Evolutionary conservation across 2,113 vertebrate genomes (phyloP).

Genomic region (Cisticola juncidis): DNA sequence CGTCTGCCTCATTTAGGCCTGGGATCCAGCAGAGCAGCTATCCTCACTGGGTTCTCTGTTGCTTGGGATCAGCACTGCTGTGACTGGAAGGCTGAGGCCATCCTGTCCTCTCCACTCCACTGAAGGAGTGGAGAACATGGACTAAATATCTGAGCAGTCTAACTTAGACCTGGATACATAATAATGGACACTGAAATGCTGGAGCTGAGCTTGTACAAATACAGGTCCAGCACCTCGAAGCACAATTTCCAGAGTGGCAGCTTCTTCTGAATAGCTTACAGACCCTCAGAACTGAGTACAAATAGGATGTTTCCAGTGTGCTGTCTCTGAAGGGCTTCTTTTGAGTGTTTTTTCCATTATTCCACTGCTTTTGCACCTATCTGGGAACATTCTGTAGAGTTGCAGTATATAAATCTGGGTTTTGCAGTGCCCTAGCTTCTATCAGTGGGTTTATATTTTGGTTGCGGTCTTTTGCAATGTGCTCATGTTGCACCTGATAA

Average conservation of each 20-base stretch:
- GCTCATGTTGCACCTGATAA: not conserved
- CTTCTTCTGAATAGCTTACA: not conserved
- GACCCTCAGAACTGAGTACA: not conserved
- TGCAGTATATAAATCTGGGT: not conserved
- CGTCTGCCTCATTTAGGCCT: not conserved
- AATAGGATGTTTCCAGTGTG: not conserved
- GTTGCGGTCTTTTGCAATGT: not conserved
- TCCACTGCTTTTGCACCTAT: not conserved
- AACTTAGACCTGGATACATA: not conserved
- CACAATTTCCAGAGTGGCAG: not conserved
- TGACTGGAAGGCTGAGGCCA: not conserved
- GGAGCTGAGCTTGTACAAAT: not conserved
- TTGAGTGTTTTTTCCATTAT: not conserved
- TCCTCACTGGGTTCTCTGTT: not conserved
- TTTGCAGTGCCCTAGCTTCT: not conserved
- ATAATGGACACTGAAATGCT: not conserved
- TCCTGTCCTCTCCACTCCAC: not conserved
- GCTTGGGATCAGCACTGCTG: not conserved
- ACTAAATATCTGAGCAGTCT: not conserved
- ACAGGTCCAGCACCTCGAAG: not conserved
- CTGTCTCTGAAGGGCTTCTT: not conserved
- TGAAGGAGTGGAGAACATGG: not conserved
- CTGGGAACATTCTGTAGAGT: not conserved
- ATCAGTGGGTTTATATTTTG: not conserved
- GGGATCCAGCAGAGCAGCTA: not conserved